Evolutionary conservation across 1,140 invertebrate genomes (phyloP).

Genomic region (Stegodyphus dumicola): DNA sequence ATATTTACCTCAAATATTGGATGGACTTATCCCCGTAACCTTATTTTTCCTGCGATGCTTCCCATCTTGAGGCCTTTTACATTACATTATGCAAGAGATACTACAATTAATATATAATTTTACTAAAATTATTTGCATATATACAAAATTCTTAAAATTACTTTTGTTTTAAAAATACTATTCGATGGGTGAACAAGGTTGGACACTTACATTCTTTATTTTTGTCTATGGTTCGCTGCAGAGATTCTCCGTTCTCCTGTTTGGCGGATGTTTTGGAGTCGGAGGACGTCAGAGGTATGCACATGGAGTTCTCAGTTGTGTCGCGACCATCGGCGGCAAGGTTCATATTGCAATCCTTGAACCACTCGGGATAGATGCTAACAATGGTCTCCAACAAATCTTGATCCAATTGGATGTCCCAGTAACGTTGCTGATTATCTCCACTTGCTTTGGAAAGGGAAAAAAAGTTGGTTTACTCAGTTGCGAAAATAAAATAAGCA

Average conservation of each 20-base stretch:
- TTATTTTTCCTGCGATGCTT: too few relatives aligned
- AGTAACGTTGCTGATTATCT: slow-evolving; percentile 73
- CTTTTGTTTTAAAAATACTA: too few relatives aligned
- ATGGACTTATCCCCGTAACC: too few relatives aligned
- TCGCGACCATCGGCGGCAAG: slow-evolving; percentile 1
- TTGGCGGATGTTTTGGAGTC: slow-evolving; percentile 18
- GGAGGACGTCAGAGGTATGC: slow-evolving; percentile 10
- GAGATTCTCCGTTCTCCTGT: slow-evolving; percentile 70
- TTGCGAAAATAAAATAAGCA: too few relatives aligned
- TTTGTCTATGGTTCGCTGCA: slow-evolving; percentile 92
- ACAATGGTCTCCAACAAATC: slow-evolving; percentile 90
- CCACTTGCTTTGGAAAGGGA: slow-evolving; percentile 59
- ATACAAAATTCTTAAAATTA: too few relatives aligned
- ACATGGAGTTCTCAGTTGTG: slow-evolving; percentile 6
- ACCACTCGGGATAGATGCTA: slow-evolving; percentile 91
- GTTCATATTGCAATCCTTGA: slow-evolving; percentile 72
- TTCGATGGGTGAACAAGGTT: too few relatives aligned
- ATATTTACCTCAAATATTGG: too few relatives aligned
- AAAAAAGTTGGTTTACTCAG: too few relatives aligned
- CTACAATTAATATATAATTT: too few relatives aligned
- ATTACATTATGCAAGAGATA: too few relatives aligned
- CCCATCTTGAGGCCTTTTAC: too few relatives aligned
- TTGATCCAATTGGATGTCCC: slow-evolving; percentile 89
- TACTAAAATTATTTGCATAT: too few relatives aligned
- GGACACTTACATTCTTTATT: slow-evolving; percentile 95